These are phyloP conservation scores for Polypedilum vanderplanki DNA, from an alignment of 1,140 invertebrate species.

Conservation along the genomic window DNA sequence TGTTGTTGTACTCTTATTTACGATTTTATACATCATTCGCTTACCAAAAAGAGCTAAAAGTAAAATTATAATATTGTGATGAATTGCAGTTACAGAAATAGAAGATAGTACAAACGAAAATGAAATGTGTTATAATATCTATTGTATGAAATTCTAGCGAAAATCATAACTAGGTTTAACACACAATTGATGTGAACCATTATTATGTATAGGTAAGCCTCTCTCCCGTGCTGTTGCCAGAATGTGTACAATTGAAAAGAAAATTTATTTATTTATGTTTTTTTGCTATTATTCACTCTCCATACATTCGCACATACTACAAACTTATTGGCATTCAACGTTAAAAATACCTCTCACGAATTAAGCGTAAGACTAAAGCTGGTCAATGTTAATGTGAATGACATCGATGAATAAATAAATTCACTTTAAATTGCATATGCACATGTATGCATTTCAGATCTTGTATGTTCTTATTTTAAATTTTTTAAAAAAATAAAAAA, in stretches of 20 bases:
- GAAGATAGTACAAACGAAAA: neutral
- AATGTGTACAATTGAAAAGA: no score
- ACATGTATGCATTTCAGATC: neutral
- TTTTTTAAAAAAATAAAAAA: no score
- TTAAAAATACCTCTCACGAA: neutral
- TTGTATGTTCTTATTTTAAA: no score
- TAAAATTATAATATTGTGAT: neutral
- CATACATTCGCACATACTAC: no score
- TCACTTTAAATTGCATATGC: constrained; percentile 4
- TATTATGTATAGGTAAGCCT: neutral
- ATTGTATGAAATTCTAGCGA: neutral
- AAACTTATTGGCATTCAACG: neutral
- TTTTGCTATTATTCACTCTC: no score
- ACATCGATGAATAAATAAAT: constrained; percentile 4
- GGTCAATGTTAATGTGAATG: constrained; percentile 17
- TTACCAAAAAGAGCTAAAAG: neutral
- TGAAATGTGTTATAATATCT: neutral
- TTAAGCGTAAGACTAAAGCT: neutral
- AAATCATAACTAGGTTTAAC: neutral
- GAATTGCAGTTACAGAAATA: neutral
- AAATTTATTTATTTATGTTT: no score
- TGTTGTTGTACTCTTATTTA: neutral
- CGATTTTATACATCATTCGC: neutral
- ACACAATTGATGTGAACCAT: neutral
- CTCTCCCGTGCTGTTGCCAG: neutral